Evolutionary conservation across 2,888 invertebrate genomes (phyloP), one percentile per base, ranked within the genome.

Genomic region (Cabera pusaria): DNA sequence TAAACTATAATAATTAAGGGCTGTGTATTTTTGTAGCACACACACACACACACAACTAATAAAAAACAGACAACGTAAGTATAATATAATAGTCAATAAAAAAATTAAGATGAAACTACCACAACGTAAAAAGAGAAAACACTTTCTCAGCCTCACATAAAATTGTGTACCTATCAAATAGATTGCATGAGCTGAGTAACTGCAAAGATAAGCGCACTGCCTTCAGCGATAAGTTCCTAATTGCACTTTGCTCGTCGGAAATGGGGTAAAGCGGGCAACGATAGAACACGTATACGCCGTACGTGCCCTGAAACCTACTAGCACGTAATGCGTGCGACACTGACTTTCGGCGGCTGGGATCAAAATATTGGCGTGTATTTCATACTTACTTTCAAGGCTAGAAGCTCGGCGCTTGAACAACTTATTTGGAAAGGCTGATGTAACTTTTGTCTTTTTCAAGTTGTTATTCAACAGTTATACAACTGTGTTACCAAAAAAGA

Each of bases 181-280:
- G 69, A 64, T 66, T 60, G 62, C 57, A 5, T 11, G 18, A 41
- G 11, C 25, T 35, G 5, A 14, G 41, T 11, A 29, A 35, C 41
- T 27, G 41, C 25, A 12, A 12, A n/a, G 35, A 41, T 40, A 40
- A 41, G 19, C 53, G 49, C 55, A 61, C 70, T 72, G 71, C 70
- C 71, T 68, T 61, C 51, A 56, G 62, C 71, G 74, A 76, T 79
- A 78, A 81, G 73, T 82, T 77, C 72, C 72, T 82, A 80, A 82
- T 81, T 82, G 79, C 74, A 77, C 80, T 79, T 70, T 69, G 68
- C 68, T 73, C 57, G 51, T 57, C 66, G 72, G 78, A 75, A 78
- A 78, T 76, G 68, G 75, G 67, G 64, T 68, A 68, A 68, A 65
- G 66, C 70, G 66, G 64, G 64, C 69, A 64, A 61, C 62, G 63